These are phyloP conservation scores for Pituophis catenifer DNA, from an alignment of 2,113 vertebrate species.

Conservation along the genomic window DNA sequence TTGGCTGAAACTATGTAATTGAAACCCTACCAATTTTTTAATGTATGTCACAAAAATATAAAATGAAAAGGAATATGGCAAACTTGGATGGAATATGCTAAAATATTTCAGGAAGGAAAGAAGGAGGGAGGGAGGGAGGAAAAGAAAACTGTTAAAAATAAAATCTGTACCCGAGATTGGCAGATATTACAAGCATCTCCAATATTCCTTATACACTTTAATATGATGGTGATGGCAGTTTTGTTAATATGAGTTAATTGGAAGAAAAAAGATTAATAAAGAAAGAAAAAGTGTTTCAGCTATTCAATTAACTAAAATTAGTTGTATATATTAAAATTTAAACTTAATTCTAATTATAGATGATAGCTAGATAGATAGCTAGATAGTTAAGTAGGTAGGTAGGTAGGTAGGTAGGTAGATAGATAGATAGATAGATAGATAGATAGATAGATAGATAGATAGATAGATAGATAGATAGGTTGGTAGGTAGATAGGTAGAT, in stretches of 20 bases:
- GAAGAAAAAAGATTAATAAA: background rate
- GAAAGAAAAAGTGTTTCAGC: too few species aligned
- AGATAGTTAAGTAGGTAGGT: too few species aligned
- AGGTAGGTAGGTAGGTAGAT: too few species aligned
- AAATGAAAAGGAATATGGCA: background rate
- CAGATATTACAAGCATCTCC: background rate
- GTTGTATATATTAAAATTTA: too few species aligned
- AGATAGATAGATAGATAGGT: too few species aligned
- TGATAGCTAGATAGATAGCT: too few species aligned
- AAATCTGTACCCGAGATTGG: background rate
- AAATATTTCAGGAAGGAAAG: background rate
- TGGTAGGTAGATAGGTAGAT: too few species aligned
- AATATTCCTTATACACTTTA: background rate
- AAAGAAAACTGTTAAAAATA: background rate
- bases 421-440: too few species aligned
- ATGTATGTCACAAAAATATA: background rate
- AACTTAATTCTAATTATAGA: too few species aligned
- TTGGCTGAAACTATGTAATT: background rate
- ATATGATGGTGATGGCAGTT: background rate
- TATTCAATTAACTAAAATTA: too few species aligned
- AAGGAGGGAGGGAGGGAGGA: background rate
- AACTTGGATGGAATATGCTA: background rate
- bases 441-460: too few species aligned
- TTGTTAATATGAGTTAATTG: background rate
- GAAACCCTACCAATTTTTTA: background rate